phyloP scores from a whole-genome alignment of 1,140 invertebrate species.

The Bombus pyrosoma region DNA sequence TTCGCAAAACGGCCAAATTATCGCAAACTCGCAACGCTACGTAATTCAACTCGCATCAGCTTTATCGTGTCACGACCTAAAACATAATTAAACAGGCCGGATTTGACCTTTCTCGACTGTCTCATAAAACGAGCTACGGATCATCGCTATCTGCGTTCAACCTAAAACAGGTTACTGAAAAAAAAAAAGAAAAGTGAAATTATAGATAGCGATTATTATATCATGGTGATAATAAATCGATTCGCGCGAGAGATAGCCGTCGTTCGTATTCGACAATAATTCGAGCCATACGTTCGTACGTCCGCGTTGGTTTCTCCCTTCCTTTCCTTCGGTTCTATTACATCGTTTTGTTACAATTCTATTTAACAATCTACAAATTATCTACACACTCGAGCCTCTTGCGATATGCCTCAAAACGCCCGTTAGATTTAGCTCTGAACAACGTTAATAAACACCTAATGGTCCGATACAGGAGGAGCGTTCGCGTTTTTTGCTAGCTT shows the following conservation, averaged over 20 bases:
- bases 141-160: background rate
- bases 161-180: too few species aligned
- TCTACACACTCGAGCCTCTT: slow-evolving; percentile 61
- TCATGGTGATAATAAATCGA: background rate
- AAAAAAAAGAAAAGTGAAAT: background rate
- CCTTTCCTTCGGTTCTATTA: background rate
- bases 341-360: slow-evolving; percentile 38
- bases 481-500: slow-evolving; percentile 54
- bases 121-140: background rate
- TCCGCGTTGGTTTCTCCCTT: background rate
- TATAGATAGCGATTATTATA: background rate
- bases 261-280: background rate
- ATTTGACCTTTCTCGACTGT: background rate
- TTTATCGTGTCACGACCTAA: background rate
- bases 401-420: slow-evolving; percentile 46
- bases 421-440: slow-evolving; percentile 63
- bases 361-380: slow-evolving; percentile 66
- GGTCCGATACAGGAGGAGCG: slow-evolving; percentile 67
- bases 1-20: slow-evolving; percentile 14
- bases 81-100: background rate
- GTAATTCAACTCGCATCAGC: background rate
- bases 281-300: background rate
- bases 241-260: background rate
- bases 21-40: background rate
- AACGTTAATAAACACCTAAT: slow-evolving; percentile 72